Evolutionary conservation across 2,888 invertebrate genomes (phyloP), one percentile per base, ranked within the genome.

Genomic region (Argyresthia goedartella): DNA sequence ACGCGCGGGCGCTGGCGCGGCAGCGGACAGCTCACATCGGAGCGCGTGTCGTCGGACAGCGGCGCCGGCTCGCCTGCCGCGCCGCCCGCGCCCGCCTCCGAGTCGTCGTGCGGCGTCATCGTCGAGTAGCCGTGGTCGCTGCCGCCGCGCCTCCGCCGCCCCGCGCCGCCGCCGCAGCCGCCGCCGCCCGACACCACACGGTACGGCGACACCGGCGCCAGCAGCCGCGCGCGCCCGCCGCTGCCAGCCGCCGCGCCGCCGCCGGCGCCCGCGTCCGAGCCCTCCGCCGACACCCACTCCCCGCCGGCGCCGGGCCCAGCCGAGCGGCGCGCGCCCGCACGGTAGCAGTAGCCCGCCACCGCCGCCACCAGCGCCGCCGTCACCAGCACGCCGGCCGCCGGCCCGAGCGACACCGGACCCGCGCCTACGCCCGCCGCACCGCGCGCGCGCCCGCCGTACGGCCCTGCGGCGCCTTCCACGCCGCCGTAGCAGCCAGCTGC

Each of bases 121-220:
- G 96, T 96, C 3, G 95, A 96, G 76, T 97, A 97, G 1, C 97
- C 97, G 69, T 97, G 96, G 81, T 97, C 97, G n/a, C 95, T 96
- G 62, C 93, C 90, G 45, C 90, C 91, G 4, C 94, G 91, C 35
- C 95, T 89, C 50, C 33, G 13, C 10, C 44, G 43, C 34, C 43
- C 44, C 34, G 13, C 34, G 15, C 33, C 50, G n/a, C n/a, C n/a
- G n/a, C n/a, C n/a, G n/a, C n/a, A n/a, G n/a, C n/a, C n/a, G n/a
- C n/a, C n/a, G n/a, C n/a, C n/a, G n/a, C n/a, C n/a, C 6, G 16
- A 7, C 50, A 50, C 15, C 50, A 44, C 50, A 14, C 94, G 89
- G 68, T 95, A 95, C 91, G 10, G 93, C 92, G 52, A 96, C 89
- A 94, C 94, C 58, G 96, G 87, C 9, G 95, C 90, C 54, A 96